Conservation (phyloP, 2,888 invertebrate genomes). For the Odontocolon sp. region DNA sequence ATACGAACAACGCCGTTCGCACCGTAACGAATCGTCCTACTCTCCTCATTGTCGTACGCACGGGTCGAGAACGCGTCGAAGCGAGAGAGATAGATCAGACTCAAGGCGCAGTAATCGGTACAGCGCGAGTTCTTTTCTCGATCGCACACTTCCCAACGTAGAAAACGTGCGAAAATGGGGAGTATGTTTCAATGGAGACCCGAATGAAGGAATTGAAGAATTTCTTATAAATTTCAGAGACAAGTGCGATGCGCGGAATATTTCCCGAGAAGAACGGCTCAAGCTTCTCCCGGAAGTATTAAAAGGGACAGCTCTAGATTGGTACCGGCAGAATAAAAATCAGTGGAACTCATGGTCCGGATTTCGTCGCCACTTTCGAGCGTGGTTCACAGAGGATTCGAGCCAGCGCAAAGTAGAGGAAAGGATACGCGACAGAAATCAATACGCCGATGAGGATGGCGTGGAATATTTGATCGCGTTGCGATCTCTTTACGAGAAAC, state of each 20-base stretch:
- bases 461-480: background rate
- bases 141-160: background rate
- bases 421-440: background rate
- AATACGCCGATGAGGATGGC: background rate
- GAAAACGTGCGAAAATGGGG: slow-evolving; percentile 8
- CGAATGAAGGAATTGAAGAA: background rate
- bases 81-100: too few species aligned
- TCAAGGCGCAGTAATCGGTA: too few species aligned
- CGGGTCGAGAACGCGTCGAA: too few species aligned
- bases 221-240: background rate
- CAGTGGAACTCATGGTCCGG: background rate
- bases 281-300: slow-evolving; percentile 12
- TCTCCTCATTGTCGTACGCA: too few species aligned
- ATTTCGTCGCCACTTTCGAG: background rate
- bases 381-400: background rate
- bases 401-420: background rate
- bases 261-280: background rate
- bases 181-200: background rate
- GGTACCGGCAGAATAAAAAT: background rate
- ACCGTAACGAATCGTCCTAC: too few species aligned
- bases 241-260: slow-evolving; percentile 1
- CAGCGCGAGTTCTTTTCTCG: too few species aligned
- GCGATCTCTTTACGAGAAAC: background rate
- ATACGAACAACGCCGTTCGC: too few species aligned
- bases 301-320: background rate